Evolutionary conservation across 2,888 invertebrate genomes (phyloP), one percentile per base, ranked within the genome.

Genomic region (Erebia ligea): DNA sequence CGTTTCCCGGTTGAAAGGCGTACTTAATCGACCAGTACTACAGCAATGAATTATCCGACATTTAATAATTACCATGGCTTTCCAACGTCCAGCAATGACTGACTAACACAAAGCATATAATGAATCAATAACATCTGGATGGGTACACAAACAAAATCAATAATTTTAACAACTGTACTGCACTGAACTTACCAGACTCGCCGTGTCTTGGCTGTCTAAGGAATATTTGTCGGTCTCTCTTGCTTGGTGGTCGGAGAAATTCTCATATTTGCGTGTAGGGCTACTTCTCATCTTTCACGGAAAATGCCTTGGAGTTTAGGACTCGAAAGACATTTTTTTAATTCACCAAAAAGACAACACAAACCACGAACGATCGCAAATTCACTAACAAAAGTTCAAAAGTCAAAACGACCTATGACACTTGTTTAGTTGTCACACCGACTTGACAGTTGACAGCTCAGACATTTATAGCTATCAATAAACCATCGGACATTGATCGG

Each of bases 261-360:
- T 88, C 73, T 93, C 93, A 93, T 93, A 93, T 88, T 93, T 92
- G 81, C 87, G 90, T 77, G 88, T 87, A 73, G 93, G 93, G 79
- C 93, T 93, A 86, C 88, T 93, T 93, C 91, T 93, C 93, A 93
- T 93, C 85, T 87, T 93, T 91, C 85, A 87, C 84, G 8, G 21
- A 84, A 83, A 81, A 86, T 81, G 84, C 82, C 82, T 84, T 79
- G 73, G 78, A 81, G 83, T 84, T 86, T 86, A 91, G 78, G 88
- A 89, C 80, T 84, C 86, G 84, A 89, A 80, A 87, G 84, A 88
- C 92, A 92, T 92, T 89, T 89, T 85, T 77, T 77, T 48, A 21
- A 15, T 54, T 21, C 62, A 78, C 79, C 54, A 78, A 82, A 78
- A 81, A 82, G 80, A 88, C 88, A 81, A 87, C 86, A 86, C 85